A percentile compares a stretch with the other conserved stretches of the same genome.
These are phyloP conservation scores for Hippoglossus hippoglossus DNA, from an alignment of 2,797 vertebrate species.

Conservation along the genomic window DNA sequence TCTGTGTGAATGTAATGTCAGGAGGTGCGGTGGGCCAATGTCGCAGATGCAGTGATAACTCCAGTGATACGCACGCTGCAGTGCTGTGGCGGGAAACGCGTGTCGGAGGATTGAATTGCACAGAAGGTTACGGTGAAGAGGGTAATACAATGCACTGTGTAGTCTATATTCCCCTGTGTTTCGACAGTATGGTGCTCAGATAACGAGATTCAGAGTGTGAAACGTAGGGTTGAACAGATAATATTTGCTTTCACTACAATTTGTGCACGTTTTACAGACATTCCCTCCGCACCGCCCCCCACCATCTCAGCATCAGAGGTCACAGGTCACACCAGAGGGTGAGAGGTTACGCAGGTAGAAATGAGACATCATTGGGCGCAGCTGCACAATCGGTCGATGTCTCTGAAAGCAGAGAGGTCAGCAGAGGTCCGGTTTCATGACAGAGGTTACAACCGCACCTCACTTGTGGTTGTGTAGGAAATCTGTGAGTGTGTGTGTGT, in stretches of 20 bases:
- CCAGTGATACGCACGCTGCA: constrained; percentile 25
- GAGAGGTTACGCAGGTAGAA: constrained; percentile 58
- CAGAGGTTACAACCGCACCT: constrained; percentile 56
- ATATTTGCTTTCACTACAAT: not conserved
- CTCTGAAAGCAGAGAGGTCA: constrained; percentile 31
- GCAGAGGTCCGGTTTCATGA: constrained; percentile 50
- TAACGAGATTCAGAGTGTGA: not conserved
- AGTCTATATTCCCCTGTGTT: not conserved
- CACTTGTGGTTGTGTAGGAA: constrained; percentile 25
- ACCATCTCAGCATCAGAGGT: constrained; percentile 4
- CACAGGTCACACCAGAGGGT: constrained; percentile 42
- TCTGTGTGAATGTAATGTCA: constrained; percentile 54
- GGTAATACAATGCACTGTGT: not conserved
- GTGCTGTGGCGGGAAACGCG: constrained; percentile 8
- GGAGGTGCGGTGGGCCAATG: constrained; percentile 33
- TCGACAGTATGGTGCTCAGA: not conserved
- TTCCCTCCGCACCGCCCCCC: not conserved
- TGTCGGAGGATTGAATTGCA: constrained; percentile 12
- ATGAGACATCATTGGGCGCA: constrained; percentile 38
- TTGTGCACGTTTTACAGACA: constrained; percentile 21
- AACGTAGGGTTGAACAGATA: not conserved
- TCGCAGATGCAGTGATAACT: constrained; percentile 28
- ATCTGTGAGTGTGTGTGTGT: constrained; percentile 3
- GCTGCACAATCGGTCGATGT: constrained; percentile 37
- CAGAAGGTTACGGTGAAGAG: not conserved